Percentiles rank a stretch among this genome's conserved stretches.
Conservation (phyloP, 2,113 vertebrate genomes). For the Tricholaema leucomelas region DNA sequence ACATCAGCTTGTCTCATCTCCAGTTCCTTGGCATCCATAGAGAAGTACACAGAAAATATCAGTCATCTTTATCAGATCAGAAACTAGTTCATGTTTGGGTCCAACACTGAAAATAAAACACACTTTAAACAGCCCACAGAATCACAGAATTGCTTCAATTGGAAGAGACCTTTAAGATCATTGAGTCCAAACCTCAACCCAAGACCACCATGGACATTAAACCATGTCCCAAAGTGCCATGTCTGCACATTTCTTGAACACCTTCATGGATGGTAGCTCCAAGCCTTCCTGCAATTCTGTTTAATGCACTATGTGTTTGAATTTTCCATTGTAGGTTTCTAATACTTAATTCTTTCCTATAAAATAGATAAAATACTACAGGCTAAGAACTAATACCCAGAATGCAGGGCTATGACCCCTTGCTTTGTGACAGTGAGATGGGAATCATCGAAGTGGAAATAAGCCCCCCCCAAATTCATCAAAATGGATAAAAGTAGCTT, state of each 20-base stretch:
- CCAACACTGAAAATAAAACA: not conserved
- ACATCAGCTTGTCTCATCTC: not conserved
- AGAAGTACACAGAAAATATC: not conserved
- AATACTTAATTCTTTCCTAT: not conserved
- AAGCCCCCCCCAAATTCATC: too few relatives aligned
- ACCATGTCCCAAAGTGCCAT: too few relatives aligned
- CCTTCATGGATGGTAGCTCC: too few relatives aligned
- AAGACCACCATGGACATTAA: too few relatives aligned
- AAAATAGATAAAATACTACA: not conserved
- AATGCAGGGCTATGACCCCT: not conserved
- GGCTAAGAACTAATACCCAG: not conserved
- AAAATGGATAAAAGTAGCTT: too few relatives aligned
- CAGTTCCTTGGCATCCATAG: not conserved
- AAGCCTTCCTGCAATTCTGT: not conserved
- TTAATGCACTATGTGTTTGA: not conserved
- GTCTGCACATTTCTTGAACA: too few relatives aligned
- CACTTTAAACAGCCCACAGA: not conserved
- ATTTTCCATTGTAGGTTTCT: not conserved
- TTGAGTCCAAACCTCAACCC: too few relatives aligned
- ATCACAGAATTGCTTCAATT: too few relatives aligned
- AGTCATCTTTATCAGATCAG: not conserved
- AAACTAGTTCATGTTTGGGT: not conserved
- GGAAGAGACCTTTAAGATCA: too few relatives aligned
- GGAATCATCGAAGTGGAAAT: not conserved
- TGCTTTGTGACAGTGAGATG: not conserved